A percentile compares a stretch with the other conserved stretches of the same genome.
Evolutionary conservation across 2,797 vertebrate genomes (phyloP).

Genomic region (Spinus olivaceus): DNA sequence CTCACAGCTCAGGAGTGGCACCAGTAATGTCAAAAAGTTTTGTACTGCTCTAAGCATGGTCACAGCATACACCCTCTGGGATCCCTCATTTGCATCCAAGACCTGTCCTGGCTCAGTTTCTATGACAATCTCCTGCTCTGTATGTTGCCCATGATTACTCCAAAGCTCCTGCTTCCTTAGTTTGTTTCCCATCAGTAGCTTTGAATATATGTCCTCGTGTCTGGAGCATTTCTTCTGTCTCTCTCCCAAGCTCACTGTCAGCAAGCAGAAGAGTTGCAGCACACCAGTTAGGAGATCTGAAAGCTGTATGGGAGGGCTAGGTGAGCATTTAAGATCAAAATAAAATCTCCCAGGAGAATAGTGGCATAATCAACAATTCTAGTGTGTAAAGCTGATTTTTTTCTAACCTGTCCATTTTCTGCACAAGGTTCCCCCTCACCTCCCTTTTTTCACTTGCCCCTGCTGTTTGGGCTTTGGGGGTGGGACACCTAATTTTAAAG

Average conservation of each 20-base stretch:
- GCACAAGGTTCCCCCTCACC: rapidly evolving
- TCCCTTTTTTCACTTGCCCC: background rate
- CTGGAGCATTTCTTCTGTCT: background rate
- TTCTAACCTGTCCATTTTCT: background rate
- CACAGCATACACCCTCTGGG: background rate
- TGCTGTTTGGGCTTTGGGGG: background rate
- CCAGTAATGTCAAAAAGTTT: background rate
- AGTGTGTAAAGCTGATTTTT: background rate
- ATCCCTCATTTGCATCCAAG: background rate
- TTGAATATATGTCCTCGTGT: background rate
- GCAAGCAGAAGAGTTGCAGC: background rate
- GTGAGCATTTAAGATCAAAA: background rate
- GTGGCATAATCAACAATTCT: background rate
- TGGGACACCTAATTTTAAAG: background rate
- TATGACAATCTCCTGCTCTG: background rate
- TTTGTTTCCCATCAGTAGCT: background rate
- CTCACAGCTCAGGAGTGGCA: background rate
- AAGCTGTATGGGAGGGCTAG: background rate
- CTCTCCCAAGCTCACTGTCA: background rate
- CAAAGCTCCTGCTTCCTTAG: background rate
- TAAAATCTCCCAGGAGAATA: background rate
- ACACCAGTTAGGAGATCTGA: background rate
- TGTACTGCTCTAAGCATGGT: rapidly evolving
- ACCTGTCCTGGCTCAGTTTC: background rate
- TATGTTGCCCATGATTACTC: background rate